Percentiles rank a stretch among this genome's conserved stretches.
Evolutionary conservation across 2,797 vertebrate species (phyloP).

Genomic region (Jordanella pulchra): DNA sequence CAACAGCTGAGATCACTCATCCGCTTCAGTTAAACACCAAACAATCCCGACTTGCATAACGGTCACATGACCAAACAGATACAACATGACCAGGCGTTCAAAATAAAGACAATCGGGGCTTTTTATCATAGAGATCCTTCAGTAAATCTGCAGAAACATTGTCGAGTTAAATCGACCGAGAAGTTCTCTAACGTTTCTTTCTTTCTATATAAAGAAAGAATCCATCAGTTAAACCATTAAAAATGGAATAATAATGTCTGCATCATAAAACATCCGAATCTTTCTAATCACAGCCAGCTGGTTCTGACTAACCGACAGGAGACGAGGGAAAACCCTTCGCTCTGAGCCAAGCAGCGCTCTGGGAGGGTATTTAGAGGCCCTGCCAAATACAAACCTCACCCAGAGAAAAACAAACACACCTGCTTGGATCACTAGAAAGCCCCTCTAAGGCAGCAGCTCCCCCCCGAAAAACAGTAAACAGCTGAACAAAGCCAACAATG

Average conservation of each 20-base stretch:
- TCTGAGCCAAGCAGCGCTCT: background rate
- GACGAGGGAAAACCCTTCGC: background rate
- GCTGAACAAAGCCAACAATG: slow-evolving; percentile 54
- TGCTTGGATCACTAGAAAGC: slow-evolving; percentile 41
- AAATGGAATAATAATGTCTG: background rate
- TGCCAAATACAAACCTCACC: background rate
- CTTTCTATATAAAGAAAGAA: background rate
- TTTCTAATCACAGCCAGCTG: background rate
- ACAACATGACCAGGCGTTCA: too few relatives aligned
- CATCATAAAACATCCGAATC: background rate
- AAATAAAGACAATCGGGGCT: too few relatives aligned
- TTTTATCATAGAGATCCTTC: too few relatives aligned
- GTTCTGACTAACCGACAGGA: background rate
- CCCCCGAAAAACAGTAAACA: slow-evolving; percentile 43
- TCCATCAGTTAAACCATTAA: background rate
- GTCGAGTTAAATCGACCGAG: too few relatives aligned
- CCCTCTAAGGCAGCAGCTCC: slow-evolving; percentile 22
- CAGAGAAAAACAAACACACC: slow-evolving; percentile 32
- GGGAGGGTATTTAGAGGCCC: background rate
- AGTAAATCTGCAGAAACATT: too few relatives aligned
- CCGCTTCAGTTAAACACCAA: too few relatives aligned
- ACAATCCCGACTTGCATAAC: too few relatives aligned
- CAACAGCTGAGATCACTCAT: too few relatives aligned
- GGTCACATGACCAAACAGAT: too few relatives aligned
- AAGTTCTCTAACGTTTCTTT: too few relatives aligned